phyloP scores from a whole-genome alignment of 1,140 invertebrate genomes.

The Coenobita brevimanus region DNA sequence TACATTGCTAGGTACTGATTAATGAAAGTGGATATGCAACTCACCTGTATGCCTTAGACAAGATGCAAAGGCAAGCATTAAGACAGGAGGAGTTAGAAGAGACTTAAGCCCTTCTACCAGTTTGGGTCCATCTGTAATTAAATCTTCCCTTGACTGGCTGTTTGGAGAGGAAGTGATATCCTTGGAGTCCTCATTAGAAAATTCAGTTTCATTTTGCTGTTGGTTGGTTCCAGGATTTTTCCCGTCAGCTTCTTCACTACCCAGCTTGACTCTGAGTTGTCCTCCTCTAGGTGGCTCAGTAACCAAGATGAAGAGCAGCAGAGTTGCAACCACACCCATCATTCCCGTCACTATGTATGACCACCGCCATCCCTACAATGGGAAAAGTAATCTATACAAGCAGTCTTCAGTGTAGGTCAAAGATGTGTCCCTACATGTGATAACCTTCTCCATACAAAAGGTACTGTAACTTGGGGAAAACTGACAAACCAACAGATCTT shows the following conservation, averaged over 20 bases:
- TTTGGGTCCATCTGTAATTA: neutral
- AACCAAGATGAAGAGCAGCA: slow-evolving; percentile 81
- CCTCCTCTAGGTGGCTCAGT: slow-evolving; percentile 77
- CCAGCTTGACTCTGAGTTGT: slow-evolving; percentile 23
- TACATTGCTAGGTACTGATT: too few relatives aligned
- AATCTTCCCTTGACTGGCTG: neutral
- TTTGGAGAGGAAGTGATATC: neutral
- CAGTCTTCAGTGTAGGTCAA: too few relatives aligned
- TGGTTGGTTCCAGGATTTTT: slow-evolving; percentile 60
- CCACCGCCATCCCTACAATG: slow-evolving; percentile 86
- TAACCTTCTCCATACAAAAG: too few relatives aligned
- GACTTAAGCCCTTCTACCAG: slow-evolving; percentile 72
- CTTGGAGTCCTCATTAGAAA: neutral
- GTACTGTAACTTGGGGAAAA: too few relatives aligned
- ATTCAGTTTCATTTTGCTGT: slow-evolving; percentile 19
- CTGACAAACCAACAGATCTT: too few relatives aligned
- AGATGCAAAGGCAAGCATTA: slow-evolving; percentile 88
- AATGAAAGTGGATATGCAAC: too few relatives aligned
- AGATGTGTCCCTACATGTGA: too few relatives aligned
- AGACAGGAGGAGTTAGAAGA: slow-evolving; percentile 84
- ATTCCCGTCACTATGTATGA: slow-evolving; percentile 89
- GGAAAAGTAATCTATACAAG: too few relatives aligned
- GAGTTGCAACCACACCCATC: slow-evolving; percentile 82
- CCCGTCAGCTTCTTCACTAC: slow-evolving; percentile 73
- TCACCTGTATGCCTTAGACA: slow-evolving; percentile 92